Evolutionary conservation across 2,113 vertebrate species (phyloP), one percentile per base, ranked within the genome.

Genomic region (Cnemophilus loriae): DNA sequence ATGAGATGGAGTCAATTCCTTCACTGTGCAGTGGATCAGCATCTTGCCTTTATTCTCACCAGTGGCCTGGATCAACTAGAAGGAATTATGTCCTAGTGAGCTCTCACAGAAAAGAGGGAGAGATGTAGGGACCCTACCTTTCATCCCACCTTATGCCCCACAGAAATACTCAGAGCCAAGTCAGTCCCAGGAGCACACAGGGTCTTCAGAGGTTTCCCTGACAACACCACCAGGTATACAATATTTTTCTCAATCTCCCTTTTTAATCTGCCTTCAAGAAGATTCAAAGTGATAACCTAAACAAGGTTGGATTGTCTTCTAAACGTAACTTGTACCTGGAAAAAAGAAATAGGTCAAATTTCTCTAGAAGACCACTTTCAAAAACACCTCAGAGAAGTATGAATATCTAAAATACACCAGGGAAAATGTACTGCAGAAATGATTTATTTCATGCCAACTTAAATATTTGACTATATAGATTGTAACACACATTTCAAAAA

Each of bases 381-480:
- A 76, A 93, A 91, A 35, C 30, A 73, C 28, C 70, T 37, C 19
- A 55, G 56, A 79, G 50, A 80, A 90, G 19, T n/a, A 76, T 11
- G 18, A 86, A 20, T 55, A 87, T 67, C 87, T 95, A 53, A 95
- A 82, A 79, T 70, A 94, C 53, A 95, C 73, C 84, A 95, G 7
- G 27, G 22, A 81, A 88, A 90, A 90, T 2, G 18, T 50, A 89
- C 79, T 94, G 83, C 75, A 97, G 92, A 97, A 97, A 97, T 95
- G 0, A 93, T 96, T 90, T 98, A 97, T 98, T 98, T 97, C 97
- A 97, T 97, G 97, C 98, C 96, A 96, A 90, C 91, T 94, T 73
- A 76, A 90, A 19, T 92, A 95, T 95, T 96, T 95, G 82, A 96
- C 91, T 92, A 95, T 61, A 37, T 92, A 97, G 94, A 97, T 76